Base-by-base conservation (phyloP, 2,113 vertebrate genomes). In the Gopherus flavomarginatus region DNA sequence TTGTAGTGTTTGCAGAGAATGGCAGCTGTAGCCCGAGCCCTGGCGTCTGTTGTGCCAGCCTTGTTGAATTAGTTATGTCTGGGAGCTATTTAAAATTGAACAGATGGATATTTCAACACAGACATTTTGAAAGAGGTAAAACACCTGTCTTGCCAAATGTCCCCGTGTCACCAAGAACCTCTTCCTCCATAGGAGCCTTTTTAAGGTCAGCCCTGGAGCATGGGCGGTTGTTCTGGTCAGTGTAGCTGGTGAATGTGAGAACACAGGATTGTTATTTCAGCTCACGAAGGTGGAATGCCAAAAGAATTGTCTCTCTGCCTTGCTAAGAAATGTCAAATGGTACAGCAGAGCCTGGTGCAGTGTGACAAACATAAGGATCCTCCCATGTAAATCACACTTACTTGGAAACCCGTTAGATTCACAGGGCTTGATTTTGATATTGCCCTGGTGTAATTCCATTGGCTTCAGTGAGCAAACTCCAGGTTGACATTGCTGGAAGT, bases 191-290 rank as follows among this genome's bases (percentile, higher is more conserved):
- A 0, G 2, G 24, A 4, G 2, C 38, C 5, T 50, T 3, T 49
- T 21, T 35, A 24, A 38, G 35, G 13, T 79, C 17, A 27, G 38
- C 50, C 50, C 72, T 27, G 44, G 75, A 47, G 24, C 13, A 4
- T 21, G 42, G 42, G 42, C 2, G 6, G 12, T 44, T 6, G 11
- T 27, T 47, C 14, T 47, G 27, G 27, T 14, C 31, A 50, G 31
- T 47, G 6, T 17, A 27, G 38, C 38, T 38, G 75, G 16, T 1
- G 6, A 78, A 27, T 83, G 9, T 17, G 26, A 11, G 42, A 1
- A 8, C 2, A 5, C 9, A 1, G 7, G 86, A 42, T 31, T 89
- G 53, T 0, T 0, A 11, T 0, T 0, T n/a, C 6, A 50, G 11
- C 86, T 22, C 1, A 50, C 47, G 10, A 86, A 3, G 1, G 1